These are phyloP conservation scores for Protaetia brevitarsis DNA, from an alignment of 1,140 invertebrate species.

Conservation along the genomic window DNA sequence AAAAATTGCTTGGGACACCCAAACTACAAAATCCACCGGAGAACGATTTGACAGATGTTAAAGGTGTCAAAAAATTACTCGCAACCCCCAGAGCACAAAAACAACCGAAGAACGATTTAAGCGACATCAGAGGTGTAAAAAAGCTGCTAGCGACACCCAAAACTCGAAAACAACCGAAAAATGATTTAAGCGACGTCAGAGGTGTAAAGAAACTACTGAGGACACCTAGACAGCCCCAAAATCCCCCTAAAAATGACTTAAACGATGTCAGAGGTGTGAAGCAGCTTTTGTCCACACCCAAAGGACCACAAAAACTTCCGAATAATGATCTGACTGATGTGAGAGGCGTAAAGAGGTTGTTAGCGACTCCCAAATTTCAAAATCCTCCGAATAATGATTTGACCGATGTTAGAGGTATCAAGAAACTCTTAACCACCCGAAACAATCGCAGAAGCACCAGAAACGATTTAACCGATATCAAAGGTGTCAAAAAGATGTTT, in stretches of 20 bases:
- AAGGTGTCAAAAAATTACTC: slow-evolving; percentile 38
- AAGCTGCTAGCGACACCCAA: slow-evolving; percentile 26
- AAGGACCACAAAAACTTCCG: too few relatives aligned
- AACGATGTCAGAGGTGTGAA: slow-evolving; percentile 40
- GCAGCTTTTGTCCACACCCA: too few relatives aligned
- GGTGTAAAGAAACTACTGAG: slow-evolving; percentile 37
- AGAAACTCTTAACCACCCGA: slow-evolving; percentile 27
- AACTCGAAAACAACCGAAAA: slow-evolving; percentile 43
- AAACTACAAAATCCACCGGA: slow-evolving; percentile 40
- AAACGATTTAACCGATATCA: slow-evolving; percentile 39
- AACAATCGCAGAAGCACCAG: too few relatives aligned
- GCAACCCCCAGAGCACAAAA: slow-evolving; percentile 25
- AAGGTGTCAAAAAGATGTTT: too few relatives aligned
- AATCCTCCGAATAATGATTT: slow-evolving; percentile 52
- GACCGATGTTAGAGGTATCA: slow-evolving; percentile 42
- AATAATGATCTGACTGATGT: too few relatives aligned
- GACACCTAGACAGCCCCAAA: slow-evolving; percentile 25
- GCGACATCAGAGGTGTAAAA: slow-evolving; percentile 36
- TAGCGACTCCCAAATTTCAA: too few relatives aligned
- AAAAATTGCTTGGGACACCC: slow-evolving; percentile 27
- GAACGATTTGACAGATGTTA: slow-evolving; percentile 50
- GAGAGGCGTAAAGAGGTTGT: too few relatives aligned
- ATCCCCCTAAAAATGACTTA: too few relatives aligned
- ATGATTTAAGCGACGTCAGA: slow-evolving; percentile 48
- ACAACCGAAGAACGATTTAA: slow-evolving; percentile 33